phyloP scores from a whole-genome alignment of 2,888 invertebrate species.

The Lapara coniferarum region DNA sequence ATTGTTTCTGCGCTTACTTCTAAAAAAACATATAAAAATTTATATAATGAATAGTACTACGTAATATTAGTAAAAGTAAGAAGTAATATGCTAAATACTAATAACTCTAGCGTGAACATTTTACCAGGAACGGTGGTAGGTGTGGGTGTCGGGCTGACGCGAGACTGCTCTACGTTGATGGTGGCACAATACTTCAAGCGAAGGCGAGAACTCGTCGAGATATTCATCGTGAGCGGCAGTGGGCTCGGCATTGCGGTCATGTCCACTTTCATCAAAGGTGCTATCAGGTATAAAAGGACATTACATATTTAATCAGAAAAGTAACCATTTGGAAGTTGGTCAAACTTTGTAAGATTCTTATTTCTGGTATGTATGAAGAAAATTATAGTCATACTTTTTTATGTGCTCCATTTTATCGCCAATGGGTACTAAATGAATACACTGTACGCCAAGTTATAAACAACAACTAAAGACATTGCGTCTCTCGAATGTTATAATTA shows the following conservation, averaged over 20 bases:
- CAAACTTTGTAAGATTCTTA: not conserved
- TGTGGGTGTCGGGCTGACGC: conserved; percentile 92
- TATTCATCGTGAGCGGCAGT: conserved; percentile 93
- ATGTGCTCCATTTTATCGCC: too few relatives aligned
- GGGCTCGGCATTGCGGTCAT: conserved; percentile 93
- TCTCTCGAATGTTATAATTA: too few relatives aligned
- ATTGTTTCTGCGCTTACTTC: too few relatives aligned
- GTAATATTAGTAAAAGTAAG: too few relatives aligned
- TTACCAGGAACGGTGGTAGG: conserved; percentile 86
- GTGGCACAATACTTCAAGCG: conserved; percentile 95
- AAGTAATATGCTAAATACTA: too few relatives aligned
- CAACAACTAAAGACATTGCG: too few relatives aligned
- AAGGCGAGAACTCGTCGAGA: conserved; percentile 92
- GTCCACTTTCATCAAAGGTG: conserved; percentile 91
- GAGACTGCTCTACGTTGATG: conserved; percentile 94
- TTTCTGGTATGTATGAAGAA: not conserved
- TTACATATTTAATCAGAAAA: not conserved
- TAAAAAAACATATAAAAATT: too few relatives aligned
- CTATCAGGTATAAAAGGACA: conserved; percentile 85
- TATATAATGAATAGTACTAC: too few relatives aligned
- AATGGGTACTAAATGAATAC: too few relatives aligned
- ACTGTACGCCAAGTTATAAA: too few relatives aligned
- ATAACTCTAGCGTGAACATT: not conserved
- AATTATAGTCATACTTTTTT: too few relatives aligned
- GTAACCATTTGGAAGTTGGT: not conserved